Base-by-base conservation (phyloP, 1,140 invertebrate genomes). In the Oscheius sp. region DNA sequence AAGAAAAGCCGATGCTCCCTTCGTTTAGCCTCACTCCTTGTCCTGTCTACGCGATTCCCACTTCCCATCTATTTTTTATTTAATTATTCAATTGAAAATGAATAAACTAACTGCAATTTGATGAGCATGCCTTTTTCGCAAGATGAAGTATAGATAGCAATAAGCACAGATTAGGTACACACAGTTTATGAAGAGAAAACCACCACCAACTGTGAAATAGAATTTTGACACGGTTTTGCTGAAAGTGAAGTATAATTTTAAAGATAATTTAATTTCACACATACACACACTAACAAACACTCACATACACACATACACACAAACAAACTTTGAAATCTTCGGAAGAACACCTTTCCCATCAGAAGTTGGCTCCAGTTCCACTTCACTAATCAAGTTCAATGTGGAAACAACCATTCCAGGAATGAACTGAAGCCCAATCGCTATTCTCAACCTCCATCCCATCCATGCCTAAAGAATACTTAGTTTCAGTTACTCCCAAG, bases 141-240 rank as follows among this genome's bases (percentile, higher is more conserved):
- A 31, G 29, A 68, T 36, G 29, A 3, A 18, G 18, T 38, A 20
- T 13, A 68, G 26, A 49, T 68, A 68, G 45, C 20, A 45, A 31
- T 68, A 68, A 29, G 67, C 67, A 29, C 38, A 15, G 13, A 68
- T 68, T 10, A 68, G 28, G 55, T 68, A 68, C 2, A 68, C 2
- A 28, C 49, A 68, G 1, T 58, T 55, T 0, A 61, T 0, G 2
- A 7, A 36, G 32, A 68, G 23, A 23, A 68, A 59, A 28, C 26
- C 49, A 2, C 67, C 67, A 29, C 34, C 67, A 7, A 68, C 61
- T 1, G 55, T 32, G 31, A 68, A 68, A 20, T 58, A 68, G 3
- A 58, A 59, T 13, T 49, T 68, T 20, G 36, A 32, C n/a, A 42
- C 32, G 13, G 23, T 1, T 49, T 68, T 55, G 32, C 67, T 68